Conservation (phyloP, 2,888 invertebrate species). For the Hemicrepidius hirtus region DNA sequence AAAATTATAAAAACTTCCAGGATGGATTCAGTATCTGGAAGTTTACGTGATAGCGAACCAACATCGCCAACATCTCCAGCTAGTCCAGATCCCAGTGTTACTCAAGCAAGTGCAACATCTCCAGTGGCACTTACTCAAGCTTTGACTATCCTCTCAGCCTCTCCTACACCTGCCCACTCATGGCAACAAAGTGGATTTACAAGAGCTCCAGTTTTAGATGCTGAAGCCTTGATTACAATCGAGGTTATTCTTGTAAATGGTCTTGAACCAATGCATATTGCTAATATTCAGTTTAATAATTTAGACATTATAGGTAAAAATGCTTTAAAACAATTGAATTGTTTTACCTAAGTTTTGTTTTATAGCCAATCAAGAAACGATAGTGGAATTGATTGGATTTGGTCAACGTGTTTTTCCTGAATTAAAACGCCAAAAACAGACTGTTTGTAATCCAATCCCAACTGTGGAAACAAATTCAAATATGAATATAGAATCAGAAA, state of each 20-base stretch:
- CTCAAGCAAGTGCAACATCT: slow-evolving; percentile 69
- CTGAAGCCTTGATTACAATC: slow-evolving; percentile 85
- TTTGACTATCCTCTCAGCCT: slow-evolving; percentile 69
- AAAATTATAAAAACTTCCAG: slow-evolving; percentile 70
- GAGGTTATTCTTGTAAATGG: slow-evolving; percentile 84
- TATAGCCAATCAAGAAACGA: slow-evolving; percentile 94
- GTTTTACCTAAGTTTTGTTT: slow-evolving; percentile 11
- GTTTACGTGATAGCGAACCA: slow-evolving; percentile 93
- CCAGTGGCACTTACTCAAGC: slow-evolving; percentile 76
- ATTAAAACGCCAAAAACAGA: slow-evolving; percentile 63
- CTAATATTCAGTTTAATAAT: slow-evolving; percentile 94
- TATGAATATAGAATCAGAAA: slow-evolving; percentile 1
- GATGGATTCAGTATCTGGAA: slow-evolving; percentile 95
- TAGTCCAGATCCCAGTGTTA: slow-evolving; percentile 77
- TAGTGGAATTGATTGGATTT: slow-evolving; percentile 94
- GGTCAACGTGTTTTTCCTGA: slow-evolving; percentile 81
- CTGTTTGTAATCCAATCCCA: slow-evolving; percentile 22
- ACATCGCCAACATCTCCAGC: slow-evolving; percentile 90
- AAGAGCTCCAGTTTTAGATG: slow-evolving; percentile 68
- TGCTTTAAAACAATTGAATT: neutral
- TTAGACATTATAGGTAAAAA: slow-evolving; percentile 90
- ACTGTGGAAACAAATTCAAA: slow-evolving; percentile 11
- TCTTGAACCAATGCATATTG: slow-evolving; percentile 77
- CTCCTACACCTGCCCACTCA: slow-evolving; percentile 60
- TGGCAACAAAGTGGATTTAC: slow-evolving; percentile 50